phyloP scores from a whole-genome alignment of 1,140 invertebrate species.

The Tetraneura akinire region DNA sequence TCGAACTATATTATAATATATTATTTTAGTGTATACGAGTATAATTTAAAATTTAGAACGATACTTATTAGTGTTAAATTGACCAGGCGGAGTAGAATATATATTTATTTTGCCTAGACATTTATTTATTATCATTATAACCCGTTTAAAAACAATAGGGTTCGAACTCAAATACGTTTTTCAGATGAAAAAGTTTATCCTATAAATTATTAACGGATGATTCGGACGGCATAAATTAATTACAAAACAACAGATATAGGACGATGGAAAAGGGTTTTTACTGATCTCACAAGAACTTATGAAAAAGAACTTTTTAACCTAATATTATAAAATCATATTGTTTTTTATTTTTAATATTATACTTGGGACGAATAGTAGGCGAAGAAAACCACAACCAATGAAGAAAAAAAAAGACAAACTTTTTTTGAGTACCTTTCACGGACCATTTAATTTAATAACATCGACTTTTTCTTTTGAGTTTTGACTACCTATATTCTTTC shows the following conservation, averaged over 20 bases:
- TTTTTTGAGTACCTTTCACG: constrained; percentile 42
- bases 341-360: constrained; percentile 43
- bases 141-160: constrained; percentile 29
- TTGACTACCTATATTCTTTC: not conserved
- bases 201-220: constrained; percentile 38
- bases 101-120: not conserved
- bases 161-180: constrained; percentile 40
- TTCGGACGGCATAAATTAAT: constrained; percentile 37
- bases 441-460: constrained; percentile 47
- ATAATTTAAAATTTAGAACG: too few species aligned
- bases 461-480: constrained; percentile 29
- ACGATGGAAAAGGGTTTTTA: constrained; percentile 24
- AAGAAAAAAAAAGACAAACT: constrained; percentile 27
- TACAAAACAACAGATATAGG: constrained; percentile 28
- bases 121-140: constrained; percentile 26
- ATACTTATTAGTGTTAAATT: not conserved
- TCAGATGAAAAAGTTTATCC: constrained; percentile 31
- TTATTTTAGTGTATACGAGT: too few species aligned
- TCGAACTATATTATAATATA: too few species aligned
- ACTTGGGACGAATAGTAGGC: constrained; percentile 13
- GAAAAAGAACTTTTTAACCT: constrained; percentile 33
- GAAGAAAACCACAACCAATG: constrained; percentile 6
- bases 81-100: not conserved
- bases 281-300: constrained; percentile 34
- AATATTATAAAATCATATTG: constrained; percentile 37